Base-by-base conservation (phyloP, 2,797 vertebrate genomes). In the Vespertilio murinus region DNA sequence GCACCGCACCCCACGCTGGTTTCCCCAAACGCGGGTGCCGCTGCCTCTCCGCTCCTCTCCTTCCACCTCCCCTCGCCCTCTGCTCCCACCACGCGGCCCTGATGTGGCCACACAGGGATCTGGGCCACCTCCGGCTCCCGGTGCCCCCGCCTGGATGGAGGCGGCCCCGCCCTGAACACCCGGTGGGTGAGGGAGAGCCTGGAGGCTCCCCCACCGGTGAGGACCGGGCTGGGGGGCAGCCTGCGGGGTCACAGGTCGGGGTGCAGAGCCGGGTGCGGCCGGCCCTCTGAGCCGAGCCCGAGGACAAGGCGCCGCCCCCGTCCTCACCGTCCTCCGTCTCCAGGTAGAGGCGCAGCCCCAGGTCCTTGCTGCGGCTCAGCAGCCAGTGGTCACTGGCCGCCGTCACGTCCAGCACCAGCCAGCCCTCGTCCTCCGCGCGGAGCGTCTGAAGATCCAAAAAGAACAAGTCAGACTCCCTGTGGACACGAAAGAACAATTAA, bases 381-480 rank as follows among this genome's bases (percentile, higher is more conserved):
- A 99, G 97, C 99, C 99, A 99, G 98, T 98, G 99, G 98, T 98
- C 99, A 96, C 99, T 99, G 96, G 99, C 99, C 0, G 99, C 98
- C 1, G 99, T 99, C 97, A 99, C 98, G 3, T 99, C 99, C 30
- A 99, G 99, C 87, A 99, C 99, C 98, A 99, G 96, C 99, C 99
- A 99, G 88, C 99, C 99, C 98, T 99, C 99, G 14, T 99, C 98
- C 0, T 98, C 98, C 0, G 99, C 98, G 6, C 94, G 98, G 69
- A 99, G 98, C 6, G 99, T 99, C 98, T 99, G 99, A 97, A 98
- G 98, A 95, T 99, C 99, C 98, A 99, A 97, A 97, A 99, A 98
- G 93, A 99, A 98, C 97, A 99, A 98, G 87, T 99, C 99, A 0
- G 99, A 98, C 71, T 99, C 99, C 98, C 99, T 99, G 91, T 74